phyloP scores from a whole-genome alignment of 2,888 invertebrate genomes.

The Pycnomerus fuliginosus region DNA sequence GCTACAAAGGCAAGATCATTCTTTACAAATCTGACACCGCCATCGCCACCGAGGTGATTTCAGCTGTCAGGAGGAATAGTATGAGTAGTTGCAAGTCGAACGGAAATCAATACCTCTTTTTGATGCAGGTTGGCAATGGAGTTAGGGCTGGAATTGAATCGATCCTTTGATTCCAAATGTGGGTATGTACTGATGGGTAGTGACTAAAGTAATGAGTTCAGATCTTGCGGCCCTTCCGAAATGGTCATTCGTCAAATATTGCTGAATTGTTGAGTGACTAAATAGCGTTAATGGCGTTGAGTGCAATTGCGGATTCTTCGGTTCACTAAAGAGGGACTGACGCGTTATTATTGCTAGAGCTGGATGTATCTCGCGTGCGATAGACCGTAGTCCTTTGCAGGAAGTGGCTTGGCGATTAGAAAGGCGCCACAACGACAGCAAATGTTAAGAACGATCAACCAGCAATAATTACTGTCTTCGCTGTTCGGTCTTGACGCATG shows the following conservation, averaged over 20 bases:
- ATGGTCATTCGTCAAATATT: slow-evolving; percentile 10
- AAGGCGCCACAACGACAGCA: slow-evolving; percentile 13
- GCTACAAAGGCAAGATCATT: no score
- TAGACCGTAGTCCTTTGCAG: slow-evolving; percentile 17
- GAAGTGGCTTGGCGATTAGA: slow-evolving; percentile 13
- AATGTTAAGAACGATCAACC: slow-evolving; percentile 2
- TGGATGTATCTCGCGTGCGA: slow-evolving; percentile 15
- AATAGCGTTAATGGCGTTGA: slow-evolving; percentile 16
- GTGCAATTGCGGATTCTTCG: slow-evolving; percentile 16
- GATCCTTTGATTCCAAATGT: neutral
- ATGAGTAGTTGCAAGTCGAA: slow-evolving; percentile 4
- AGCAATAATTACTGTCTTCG: slow-evolving; percentile 13
- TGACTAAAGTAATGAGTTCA: no score
- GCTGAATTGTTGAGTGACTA: slow-evolving; percentile 10
- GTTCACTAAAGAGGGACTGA: slow-evolving; percentile 15
- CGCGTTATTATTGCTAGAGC: slow-evolving; percentile 8
- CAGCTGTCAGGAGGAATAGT: slow-evolving; percentile 5
- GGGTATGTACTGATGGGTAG: neutral
- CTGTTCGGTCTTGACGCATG: slow-evolving; percentile 12
- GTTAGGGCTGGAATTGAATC: no score
- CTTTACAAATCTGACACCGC: no score
- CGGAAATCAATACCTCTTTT: slow-evolving; percentile 7
- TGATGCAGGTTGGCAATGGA: neutral
- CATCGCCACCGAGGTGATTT: slow-evolving; percentile 6
- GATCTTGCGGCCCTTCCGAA: no score